Evolutionary conservation across 2,113 vertebrate species (phyloP).

Genomic region (Daboia siamensis): DNA sequence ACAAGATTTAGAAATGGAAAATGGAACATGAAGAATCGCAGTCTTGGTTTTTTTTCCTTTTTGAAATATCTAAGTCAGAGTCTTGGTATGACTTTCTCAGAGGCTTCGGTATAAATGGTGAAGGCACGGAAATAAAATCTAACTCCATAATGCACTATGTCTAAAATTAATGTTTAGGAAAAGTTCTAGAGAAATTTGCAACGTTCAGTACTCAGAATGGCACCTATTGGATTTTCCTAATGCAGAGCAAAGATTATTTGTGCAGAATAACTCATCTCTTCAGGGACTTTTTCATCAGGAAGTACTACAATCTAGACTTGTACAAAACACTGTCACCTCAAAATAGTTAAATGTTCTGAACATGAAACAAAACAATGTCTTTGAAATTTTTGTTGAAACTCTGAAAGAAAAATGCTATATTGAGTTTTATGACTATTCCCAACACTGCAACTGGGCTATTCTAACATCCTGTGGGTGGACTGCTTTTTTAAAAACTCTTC

Average conservation of each 20-base stretch:
- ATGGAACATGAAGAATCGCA: not conserved
- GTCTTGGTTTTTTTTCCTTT: not conserved
- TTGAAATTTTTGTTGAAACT: not conserved
- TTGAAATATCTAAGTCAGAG: not conserved
- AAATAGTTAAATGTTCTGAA: not conserved
- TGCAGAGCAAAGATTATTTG: not conserved
- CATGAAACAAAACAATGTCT: not conserved
- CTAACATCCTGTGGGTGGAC: not conserved
- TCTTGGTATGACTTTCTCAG: not conserved
- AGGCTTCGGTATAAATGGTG: not conserved
- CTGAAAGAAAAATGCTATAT: not conserved
- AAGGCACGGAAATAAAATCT: not conserved
- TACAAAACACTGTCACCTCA: not conserved
- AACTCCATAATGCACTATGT: not conserved
- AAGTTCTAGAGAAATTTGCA: not conserved
- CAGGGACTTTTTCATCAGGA: not conserved
- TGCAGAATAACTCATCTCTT: not conserved
- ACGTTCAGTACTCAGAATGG: not conserved
- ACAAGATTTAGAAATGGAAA: not conserved
- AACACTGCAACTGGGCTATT: not conserved
- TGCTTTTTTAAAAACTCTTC: not conserved
- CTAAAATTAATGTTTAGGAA: not conserved
- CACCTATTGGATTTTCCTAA: not conserved
- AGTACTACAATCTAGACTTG: not conserved
- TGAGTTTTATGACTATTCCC: not conserved